These are phyloP conservation scores for Dasyurus viverrinus DNA, from an alignment of 2,113 vertebrate genomes.

Conservation along the genomic window DNA sequence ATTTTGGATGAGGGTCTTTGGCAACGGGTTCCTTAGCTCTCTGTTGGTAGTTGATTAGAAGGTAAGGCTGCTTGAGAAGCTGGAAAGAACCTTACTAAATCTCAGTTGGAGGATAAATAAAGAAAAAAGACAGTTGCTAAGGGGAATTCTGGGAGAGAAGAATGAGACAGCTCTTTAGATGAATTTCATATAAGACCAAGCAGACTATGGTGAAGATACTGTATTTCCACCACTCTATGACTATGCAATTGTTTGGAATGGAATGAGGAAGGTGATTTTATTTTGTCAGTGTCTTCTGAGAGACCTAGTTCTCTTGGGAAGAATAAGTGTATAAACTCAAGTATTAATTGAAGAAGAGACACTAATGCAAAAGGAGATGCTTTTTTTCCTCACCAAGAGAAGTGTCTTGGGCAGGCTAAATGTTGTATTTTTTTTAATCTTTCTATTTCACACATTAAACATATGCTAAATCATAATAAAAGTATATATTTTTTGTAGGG, in stretches of 20 bases:
- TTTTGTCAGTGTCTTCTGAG: background rate
- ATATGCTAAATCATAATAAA: background rate
- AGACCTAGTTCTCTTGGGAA: background rate
- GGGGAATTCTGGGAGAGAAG: background rate
- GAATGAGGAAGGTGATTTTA: background rate
- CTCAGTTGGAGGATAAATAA: background rate
- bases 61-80: background rate
- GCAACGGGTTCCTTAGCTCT: background rate
- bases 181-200: background rate
- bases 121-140: background rate
- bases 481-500: background rate
- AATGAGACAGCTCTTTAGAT: background rate
- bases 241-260: background rate
- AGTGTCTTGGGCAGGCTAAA: background rate
- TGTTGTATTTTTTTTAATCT: background rate
- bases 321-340: background rate
- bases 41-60: background rate
- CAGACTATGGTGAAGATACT: background rate
- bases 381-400: background rate
- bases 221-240: background rate
- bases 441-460: background rate
- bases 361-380: background rate
- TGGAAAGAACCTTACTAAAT: background rate
- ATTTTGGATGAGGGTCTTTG: background rate
- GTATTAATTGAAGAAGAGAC: background rate